Base-by-base conservation (phyloP, 2,888 invertebrate species). In the Epicampocera succincta region DNA sequence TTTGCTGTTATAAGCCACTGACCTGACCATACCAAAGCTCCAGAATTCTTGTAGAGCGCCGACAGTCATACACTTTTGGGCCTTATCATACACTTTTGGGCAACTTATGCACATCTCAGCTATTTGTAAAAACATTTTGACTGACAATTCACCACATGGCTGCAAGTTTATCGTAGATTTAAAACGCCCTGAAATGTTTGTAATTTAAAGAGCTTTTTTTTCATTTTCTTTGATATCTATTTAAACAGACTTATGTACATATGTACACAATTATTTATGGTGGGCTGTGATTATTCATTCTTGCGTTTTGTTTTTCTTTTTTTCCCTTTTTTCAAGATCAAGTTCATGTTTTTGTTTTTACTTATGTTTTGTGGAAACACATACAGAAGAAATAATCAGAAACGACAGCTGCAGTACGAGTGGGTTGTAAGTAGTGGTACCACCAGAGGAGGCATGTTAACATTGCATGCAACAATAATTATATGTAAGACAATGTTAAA, bases 391-490 rank as follows among this genome's bases (percentile, higher is more conserved):
- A 17, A 33, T 25, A 68, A 54, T 29, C 19, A 21, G 13, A 63
- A 44, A 63, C 15, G 21, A 25, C 17, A 72, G 15, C 25, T 15
- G 25, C 48, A 40, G n/a, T 69, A 25, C 48, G 44, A 56, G 63
- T 65, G 46, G 54, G 38, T 38, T 38, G 15, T 50, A 17, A 48
- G 42, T 73, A 33, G 38, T 60, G 38, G 33, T 56, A 63, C 42
- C 11, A 13, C 33, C 19, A 17, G 42, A 71, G 50, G 8, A 65
- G 77, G 77, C 72, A 78, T 72, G 72, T 72, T 72, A 60, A 52
- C 58, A 65, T 80, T 80, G 75, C 80, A 80, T 80, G 80, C 80
- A 80, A 71, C 80, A 80, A 58, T 80, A 80, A 80, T 80, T 80
- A 75, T 33, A 65, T 66, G 66, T 72, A 78, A 78, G 72, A 78